Percentiles rank a stretch among this genome's conserved stretches.
Conservation (phyloP, 2,888 invertebrate genomes). For the Carterocephalus palaemon region DNA sequence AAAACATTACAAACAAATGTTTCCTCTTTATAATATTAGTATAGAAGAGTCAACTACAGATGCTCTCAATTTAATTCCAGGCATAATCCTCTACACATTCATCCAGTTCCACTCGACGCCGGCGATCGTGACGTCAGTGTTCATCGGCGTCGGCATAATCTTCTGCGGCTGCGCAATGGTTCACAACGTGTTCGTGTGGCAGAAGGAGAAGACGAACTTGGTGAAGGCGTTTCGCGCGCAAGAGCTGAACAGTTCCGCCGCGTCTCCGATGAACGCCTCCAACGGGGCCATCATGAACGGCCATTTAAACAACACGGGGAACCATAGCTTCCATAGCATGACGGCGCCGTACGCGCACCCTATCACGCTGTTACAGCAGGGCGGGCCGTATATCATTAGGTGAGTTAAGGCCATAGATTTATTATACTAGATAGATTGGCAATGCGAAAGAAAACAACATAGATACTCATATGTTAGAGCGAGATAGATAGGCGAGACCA, state of each 20-base stretch:
- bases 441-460: too few relatives aligned
- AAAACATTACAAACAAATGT: too few relatives aligned
- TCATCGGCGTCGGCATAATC: constrained; percentile 92
- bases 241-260: constrained; percentile 49
- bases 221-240: constrained; percentile 80
- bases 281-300: constrained; percentile 66
- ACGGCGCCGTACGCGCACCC: constrained; percentile 66
- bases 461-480: too few relatives aligned
- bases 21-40: too few relatives aligned
- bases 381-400: constrained; percentile 80
- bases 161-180: constrained; percentile 96
- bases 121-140: constrained; percentile 92
- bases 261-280: constrained; percentile 51
- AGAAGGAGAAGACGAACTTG: constrained; percentile 91
- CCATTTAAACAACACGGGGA: constrained; percentile 64
- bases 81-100: constrained; percentile 94
- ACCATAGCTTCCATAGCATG: constrained; percentile 67
- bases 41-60: too few relatives aligned
- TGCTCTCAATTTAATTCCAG: constrained; percentile 69
- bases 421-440: too few relatives aligned
- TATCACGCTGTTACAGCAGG: constrained; percentile 69
- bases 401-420: constrained; percentile 43
- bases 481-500: too few relatives aligned
- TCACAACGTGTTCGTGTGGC: constrained; percentile 97
- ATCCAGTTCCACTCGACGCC: constrained; percentile 95